Evolutionary conservation across 1,140 invertebrate species (phyloP), one percentile per base, ranked within the genome.

Genomic region (Drosophila lini): DNA sequence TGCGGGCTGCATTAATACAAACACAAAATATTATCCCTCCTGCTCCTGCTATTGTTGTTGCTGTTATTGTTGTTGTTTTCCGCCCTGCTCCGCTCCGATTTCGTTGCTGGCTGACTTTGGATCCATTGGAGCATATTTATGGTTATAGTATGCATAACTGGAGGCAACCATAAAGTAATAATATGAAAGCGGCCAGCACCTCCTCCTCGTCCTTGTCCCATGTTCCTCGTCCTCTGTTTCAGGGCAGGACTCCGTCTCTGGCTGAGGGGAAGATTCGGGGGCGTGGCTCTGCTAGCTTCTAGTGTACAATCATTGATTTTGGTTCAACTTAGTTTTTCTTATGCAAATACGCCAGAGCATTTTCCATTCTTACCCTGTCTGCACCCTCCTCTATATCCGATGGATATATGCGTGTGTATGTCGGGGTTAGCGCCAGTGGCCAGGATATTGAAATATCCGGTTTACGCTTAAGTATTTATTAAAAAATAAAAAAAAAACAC

Each of bases 111-210:
- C 70, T 78, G 61, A 63, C 70, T 53, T 62, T 68, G 62, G 58
- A 58, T 55, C 44, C 64, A 61, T 65, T 78, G 74, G 57, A 88
- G 83, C 83, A 88, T 86, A 86, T 86, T 86, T 86, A 86, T 86
- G 83, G 83, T 86, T 86, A 86, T 86, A 86, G 80, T 89, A 88
- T 88, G 84, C 84, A 88, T 88, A 88, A 88, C 84, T 88, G 80
- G 84, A 88, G 84, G 84, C 84, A 74, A 84, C 84, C 84, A 88
- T 88, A 88, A 88, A 88, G 85, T 89, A 88, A 88, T 88, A 86
- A 86, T 86, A 88, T 73, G 76, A 86, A 82, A 76, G 71, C 82
- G 73, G 55, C 65, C 69, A 64, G 28, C 55, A 34, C n/a, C 25
- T n/a, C 16, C 40, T 4, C 3, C 41, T 11, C 4, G 9, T 25